Percentiles rank a stretch among this genome's conserved stretches.
phyloP scores from a whole-genome alignment of 2,797 vertebrate species.

The Poecilia picta region DNA sequence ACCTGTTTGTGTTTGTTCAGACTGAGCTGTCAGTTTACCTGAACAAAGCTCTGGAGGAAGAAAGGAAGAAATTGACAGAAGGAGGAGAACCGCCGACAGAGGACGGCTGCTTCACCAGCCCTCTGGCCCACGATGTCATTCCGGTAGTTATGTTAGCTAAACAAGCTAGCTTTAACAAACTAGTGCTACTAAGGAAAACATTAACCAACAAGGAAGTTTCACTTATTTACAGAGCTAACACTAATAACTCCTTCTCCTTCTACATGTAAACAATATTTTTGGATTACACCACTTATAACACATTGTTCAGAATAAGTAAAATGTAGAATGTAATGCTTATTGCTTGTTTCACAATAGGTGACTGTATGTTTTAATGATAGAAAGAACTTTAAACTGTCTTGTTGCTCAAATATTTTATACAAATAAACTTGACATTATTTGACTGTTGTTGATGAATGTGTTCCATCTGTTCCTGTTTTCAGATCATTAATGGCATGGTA shows the following conservation, averaged over 20 bases:
- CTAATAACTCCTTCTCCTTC: not conserved
- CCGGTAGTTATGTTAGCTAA: slow-evolving; percentile 80
- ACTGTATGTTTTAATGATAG: no score
- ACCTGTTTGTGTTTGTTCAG: slow-evolving; percentile 57
- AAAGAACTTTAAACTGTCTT: no score
- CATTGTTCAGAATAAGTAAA: not conserved
- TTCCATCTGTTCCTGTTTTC: not conserved
- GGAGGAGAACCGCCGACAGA: slow-evolving; percentile 74
- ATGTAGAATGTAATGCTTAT: no score
- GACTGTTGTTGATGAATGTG: not conserved
- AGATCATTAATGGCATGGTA: slow-evolving; percentile 64
- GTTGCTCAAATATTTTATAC: no score
- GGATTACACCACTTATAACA: not conserved
- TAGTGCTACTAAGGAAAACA: not conserved
- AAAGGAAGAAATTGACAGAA: slow-evolving; percentile 73
- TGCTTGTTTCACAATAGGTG: no score
- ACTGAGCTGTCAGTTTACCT: slow-evolving; percentile 69
- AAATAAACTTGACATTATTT: no score
- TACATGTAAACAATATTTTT: not conserved
- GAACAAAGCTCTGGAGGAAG: slow-evolving; percentile 73
- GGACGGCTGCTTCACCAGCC: slow-evolving; percentile 81
- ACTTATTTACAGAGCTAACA: not conserved
- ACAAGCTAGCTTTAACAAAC: not conserved
- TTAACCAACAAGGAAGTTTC: not conserved
- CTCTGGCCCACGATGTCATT: slow-evolving; percentile 85